Base-by-base conservation (phyloP, 1,140 invertebrate genomes). In the Sitobion miscanthi region DNA sequence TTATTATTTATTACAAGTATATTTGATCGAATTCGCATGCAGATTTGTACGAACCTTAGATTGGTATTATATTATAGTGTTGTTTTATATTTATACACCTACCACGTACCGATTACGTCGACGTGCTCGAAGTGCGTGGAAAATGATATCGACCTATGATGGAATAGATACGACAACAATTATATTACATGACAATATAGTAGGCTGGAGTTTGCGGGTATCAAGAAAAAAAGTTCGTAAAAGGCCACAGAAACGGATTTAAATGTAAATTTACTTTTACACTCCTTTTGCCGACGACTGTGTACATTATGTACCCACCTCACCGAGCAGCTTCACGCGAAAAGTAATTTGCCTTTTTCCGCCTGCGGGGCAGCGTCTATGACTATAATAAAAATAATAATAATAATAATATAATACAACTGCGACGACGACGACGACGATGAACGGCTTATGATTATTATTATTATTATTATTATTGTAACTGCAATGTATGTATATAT, bases 331-430 rank as follows among this genome's bases (percentile, higher is more conserved):
- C 23, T 86, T 30, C 69, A n/a, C 11, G 35, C 21, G 42, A 82
- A 92, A 83, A 92, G 47, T 49, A 52, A 92, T 92, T 92, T 42
- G 82, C 91, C 91, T 92, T 92, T 92, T 92, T 92, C 90, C 4
- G 54, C 91, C 82, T 21, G 20, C 47, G 30, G 90, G 83, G 47
- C 62, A 82, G 83, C n/a, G 77, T 42, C 30, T 52, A 90, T 35
- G 35, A 90, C 35, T 21, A 25, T 49, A 30, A 54, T 69, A n/a
- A 69, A n/a, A 69, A 69, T 69, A 69, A 69, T 77, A 77, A 47
- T 62, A 62, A 62, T 69, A 69, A 77, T 77, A 77, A 77, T 77
- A 77, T 77, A 77, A 77, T 77, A 57, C 49, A 35, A 57, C 62
- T 23, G 83, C 91, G 91, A 92, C 57, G 87, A 89, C 87, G 49